These are phyloP conservation scores for Xestia rhomboidea DNA, from an alignment of 2,888 invertebrate genomes.

Conservation along the genomic window DNA sequence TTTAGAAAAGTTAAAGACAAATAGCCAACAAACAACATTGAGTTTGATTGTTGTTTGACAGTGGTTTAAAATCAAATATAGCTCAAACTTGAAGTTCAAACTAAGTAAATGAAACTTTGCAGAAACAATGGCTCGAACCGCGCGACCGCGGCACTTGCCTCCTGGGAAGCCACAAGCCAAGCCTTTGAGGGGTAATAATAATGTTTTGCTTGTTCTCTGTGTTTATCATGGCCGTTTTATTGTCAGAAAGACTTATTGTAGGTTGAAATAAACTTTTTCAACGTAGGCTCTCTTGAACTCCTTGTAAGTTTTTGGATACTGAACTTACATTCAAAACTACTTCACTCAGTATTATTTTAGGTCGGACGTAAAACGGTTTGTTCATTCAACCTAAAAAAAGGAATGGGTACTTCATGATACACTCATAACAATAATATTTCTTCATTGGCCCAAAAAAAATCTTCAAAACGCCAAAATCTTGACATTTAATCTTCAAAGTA, in stretches of 20 bases:
- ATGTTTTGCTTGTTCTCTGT: slow-evolving; percentile 20
- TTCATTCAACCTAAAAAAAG: not conserved
- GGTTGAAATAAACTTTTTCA: not conserved
- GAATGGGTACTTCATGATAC: not conserved
- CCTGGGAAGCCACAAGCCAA: slow-evolving; percentile 32
- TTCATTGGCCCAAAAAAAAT: not conserved
- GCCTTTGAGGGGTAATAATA: slow-evolving; percentile 24
- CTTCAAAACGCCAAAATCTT: not conserved
- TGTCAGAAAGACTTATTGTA: not conserved
- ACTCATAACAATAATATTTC: not conserved
- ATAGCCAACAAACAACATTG: slow-evolving; percentile 3
- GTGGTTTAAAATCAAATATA: slow-evolving; percentile 35
- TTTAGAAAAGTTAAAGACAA: not conserved
- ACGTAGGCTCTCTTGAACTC: not conserved
- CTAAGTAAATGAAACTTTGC: slow-evolving; percentile 51
- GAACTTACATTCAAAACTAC: not conserved
- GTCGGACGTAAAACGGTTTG: not conserved
- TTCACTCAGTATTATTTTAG: too few species aligned
- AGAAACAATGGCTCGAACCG: slow-evolving; percentile 38
- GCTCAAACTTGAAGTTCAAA: slow-evolving; percentile 28
- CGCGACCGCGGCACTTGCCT: slow-evolving; percentile 30
- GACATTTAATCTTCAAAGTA: slow-evolving; percentile 1
- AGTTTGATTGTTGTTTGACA: slow-evolving; percentile 14
- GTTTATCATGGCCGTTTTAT: slow-evolving; percentile 4
- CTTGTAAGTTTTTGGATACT: not conserved